Conservation (phyloP, 2,888 invertebrate species). For the Hololepta plana region DNA sequence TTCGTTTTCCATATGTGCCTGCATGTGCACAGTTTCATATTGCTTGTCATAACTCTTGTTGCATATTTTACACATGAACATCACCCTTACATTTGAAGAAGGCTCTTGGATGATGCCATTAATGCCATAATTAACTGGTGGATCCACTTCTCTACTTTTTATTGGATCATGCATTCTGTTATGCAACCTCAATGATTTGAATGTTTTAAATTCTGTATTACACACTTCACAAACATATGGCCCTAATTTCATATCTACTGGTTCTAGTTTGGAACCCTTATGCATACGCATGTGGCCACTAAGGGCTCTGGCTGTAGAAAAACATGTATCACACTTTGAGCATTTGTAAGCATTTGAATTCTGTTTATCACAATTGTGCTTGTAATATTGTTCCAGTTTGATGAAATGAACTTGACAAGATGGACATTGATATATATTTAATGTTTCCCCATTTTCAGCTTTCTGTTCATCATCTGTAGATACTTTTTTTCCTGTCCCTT, state of each 20-base stretch:
- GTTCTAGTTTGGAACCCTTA: slow-evolving; percentile 17
- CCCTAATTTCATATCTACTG: slow-evolving; percentile 11
- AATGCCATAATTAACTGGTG: slow-evolving; percentile 27
- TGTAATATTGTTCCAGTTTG: slow-evolving; percentile 26
- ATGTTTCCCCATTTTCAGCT: slow-evolving; percentile 11
- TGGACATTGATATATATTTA: slow-evolving; percentile 28
- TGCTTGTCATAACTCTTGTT: slow-evolving; percentile 29
- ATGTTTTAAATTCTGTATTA: slow-evolving; percentile 45
- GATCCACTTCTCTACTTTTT: slow-evolving; percentile 31
- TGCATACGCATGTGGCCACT: slow-evolving; percentile 43
- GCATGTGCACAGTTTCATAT: slow-evolving; percentile 42
- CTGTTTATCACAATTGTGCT: slow-evolving; percentile 24
- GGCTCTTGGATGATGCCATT: slow-evolving; percentile 6
- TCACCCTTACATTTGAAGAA: slow-evolving; percentile 27
- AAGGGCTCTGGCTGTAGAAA: slow-evolving; percentile 35
- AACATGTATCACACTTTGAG: slow-evolving; percentile 30
- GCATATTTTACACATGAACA: slow-evolving; percentile 30
- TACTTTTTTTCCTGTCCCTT: too few relatives aligned
- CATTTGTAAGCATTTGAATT: slow-evolving; percentile 23
- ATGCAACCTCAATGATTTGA: slow-evolving; percentile 49
- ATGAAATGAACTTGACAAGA: slow-evolving; percentile 29
- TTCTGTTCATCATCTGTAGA: slow-evolving; percentile 13
- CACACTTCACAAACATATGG: slow-evolving; percentile 43
- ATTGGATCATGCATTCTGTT: slow-evolving; percentile 56
- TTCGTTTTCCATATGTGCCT: slow-evolving; percentile 40